These are phyloP conservation scores for Autographa pulchrina DNA, from an alignment of 2,888 invertebrate genomes.

Conservation along the genomic window DNA sequence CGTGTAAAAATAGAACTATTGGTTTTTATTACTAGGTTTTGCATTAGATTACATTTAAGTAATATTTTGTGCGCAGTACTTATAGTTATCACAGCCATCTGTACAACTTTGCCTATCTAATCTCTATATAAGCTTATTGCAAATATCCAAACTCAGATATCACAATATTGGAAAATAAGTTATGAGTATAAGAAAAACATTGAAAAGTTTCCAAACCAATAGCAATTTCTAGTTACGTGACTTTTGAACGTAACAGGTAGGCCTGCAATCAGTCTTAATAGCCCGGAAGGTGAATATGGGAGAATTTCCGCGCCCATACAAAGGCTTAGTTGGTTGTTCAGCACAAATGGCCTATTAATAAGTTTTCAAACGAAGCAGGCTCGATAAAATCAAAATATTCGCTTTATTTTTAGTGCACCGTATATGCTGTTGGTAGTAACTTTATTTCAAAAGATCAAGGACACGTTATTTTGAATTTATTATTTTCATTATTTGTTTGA, in stretches of 20 bases:
- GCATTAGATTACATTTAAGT: too few species aligned
- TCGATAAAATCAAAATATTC: not conserved
- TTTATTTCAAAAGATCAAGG: too few species aligned
- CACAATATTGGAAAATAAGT: not conserved
- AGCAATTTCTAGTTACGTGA: not conserved
- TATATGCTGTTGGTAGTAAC: too few species aligned
- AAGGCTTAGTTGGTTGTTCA: not conserved
- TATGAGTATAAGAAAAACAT: not conserved
- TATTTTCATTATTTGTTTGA: too few species aligned
- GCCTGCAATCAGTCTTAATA: slow-evolving; percentile 7
- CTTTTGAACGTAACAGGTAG: slow-evolving; percentile 10
- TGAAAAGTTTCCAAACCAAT: not conserved
- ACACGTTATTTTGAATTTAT: too few species aligned
- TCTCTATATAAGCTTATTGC: not conserved
- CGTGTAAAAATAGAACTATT: not conserved
- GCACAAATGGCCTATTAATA: not conserved
- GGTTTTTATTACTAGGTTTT: not conserved
- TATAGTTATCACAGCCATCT: too few species aligned
- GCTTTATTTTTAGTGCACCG: not conserved
- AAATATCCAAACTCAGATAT: not conserved
- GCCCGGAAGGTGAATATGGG: slow-evolving; percentile 8
- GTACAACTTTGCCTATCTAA: not conserved
- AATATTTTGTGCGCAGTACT: too few species aligned
- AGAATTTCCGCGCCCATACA: slow-evolving; percentile 5
- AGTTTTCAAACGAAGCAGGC: not conserved